These are phyloP conservation scores for Tetramorium bicarinatum DNA, from an alignment of 2,888 invertebrate genomes.

Conservation along the genomic window DNA sequence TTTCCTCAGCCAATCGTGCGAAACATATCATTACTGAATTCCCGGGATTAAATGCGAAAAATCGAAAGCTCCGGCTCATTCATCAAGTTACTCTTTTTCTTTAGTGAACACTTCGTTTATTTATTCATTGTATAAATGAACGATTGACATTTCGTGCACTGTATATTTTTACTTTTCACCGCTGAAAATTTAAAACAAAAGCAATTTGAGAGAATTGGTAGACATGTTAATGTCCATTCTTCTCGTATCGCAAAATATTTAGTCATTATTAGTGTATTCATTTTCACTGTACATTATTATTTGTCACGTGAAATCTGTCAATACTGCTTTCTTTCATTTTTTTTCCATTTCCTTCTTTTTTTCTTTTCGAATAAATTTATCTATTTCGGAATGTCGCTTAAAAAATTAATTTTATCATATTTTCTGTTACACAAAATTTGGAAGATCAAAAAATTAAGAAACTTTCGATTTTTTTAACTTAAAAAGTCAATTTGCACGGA, in stretches of 20 bases:
- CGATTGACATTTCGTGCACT: conserved; percentile 2
- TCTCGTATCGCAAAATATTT: not conserved
- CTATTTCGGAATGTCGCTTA: not conserved
- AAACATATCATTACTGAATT: conserved; percentile 50
- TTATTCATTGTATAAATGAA: not conserved
- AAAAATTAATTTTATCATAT: not conserved
- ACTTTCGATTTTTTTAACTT: not conserved
- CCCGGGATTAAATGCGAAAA: conserved; percentile 45
- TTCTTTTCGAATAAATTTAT: not conserved
- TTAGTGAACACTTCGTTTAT: conserved; percentile 9
- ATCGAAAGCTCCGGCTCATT: conserved; percentile 29
- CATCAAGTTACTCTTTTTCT: conserved; percentile 16
- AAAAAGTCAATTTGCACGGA: not conserved
- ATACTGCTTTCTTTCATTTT: not conserved
- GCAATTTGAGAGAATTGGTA: not conserved
- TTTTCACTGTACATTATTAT: not conserved
- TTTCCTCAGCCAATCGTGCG: conserved; percentile 41
- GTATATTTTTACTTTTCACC: not conserved
- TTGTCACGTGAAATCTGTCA: not conserved
- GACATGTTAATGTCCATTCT: not conserved
- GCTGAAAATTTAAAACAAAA: not conserved
- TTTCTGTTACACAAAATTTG: not conserved
- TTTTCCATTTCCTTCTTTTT: not conserved
- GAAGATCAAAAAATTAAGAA: not conserved
- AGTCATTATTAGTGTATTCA: not conserved